Percentiles rank a stretch among this genome's conserved stretches.
Evolutionary conservation across 2,113 vertebrate species (phyloP).

Genomic region (Charadrius vociferus): DNA sequence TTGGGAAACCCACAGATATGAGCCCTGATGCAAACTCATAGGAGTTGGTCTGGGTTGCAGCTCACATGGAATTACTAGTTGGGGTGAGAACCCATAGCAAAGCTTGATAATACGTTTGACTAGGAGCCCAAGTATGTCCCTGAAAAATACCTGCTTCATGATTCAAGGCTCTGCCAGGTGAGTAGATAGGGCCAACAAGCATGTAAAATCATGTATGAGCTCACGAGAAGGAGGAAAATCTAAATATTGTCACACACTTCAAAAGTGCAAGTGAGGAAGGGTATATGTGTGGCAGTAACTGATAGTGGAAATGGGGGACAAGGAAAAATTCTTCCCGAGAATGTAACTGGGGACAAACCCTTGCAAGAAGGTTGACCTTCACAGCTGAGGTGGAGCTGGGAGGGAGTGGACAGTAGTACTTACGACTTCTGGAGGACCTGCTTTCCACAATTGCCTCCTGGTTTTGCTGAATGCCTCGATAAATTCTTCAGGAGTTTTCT

Average conservation of each 20-base stretch:
- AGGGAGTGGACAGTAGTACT: background rate
- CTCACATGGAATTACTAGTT: background rate
- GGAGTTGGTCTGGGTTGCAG: background rate
- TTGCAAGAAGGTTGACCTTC: background rate
- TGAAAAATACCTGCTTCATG: background rate
- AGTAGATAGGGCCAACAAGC: background rate
- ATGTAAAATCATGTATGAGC: background rate
- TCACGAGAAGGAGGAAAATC: background rate
- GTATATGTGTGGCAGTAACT: background rate
- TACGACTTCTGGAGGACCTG: background rate
- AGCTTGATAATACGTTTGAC: fast-evolving
- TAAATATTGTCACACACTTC: background rate
- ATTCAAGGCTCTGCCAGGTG: background rate
- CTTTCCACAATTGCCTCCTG: background rate
- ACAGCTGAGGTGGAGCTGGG: background rate
- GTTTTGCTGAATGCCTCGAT: background rate
- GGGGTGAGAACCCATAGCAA: background rate
- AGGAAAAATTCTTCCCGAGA: fast-evolving
- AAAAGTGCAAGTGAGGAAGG: background rate
- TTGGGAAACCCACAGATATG: background rate
- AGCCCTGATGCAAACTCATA: background rate
- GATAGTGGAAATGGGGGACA: background rate
- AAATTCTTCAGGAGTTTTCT: background rate
- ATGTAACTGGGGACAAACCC: background rate
- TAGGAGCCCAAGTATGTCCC: background rate